Percentiles rank a stretch among this genome's conserved stretches.
phyloP scores from a whole-genome alignment of 2,797 vertebrate species.

The Lagodon rhomboides region DNA sequence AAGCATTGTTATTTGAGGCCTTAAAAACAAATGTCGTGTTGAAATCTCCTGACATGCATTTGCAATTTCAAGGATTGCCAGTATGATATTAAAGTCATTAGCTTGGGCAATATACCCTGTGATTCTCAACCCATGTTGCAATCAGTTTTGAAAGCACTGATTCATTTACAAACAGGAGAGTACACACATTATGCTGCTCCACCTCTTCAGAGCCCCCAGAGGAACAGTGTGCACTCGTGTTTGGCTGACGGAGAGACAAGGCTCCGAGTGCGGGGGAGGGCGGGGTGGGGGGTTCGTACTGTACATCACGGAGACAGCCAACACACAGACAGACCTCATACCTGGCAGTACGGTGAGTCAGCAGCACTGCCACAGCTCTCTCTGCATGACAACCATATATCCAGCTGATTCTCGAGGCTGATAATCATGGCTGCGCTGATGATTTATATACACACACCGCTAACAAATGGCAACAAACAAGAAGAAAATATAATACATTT shows the following conservation, averaged over 20 bases:
- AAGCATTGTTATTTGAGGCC: neutral
- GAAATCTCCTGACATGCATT: neutral
- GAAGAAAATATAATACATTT: neutral
- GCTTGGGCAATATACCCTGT: neutral
- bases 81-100: neutral
- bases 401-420: constrained; percentile 47
- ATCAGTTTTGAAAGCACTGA: constrained; percentile 37
- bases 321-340: constrained; percentile 59
- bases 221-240: constrained; percentile 54
- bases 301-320: constrained; percentile 55
- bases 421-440: neutral
- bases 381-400: constrained; percentile 58
- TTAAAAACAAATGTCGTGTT: neutral
- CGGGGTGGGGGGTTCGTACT: constrained; percentile 7
- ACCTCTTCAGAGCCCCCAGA: constrained; percentile 42
- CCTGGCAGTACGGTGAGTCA: constrained; percentile 72
- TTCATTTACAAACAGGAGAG: constrained; percentile 53
- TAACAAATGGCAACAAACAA: constrained; percentile 15
- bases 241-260: constrained; percentile 49
- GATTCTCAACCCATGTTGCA: constrained; percentile 20
- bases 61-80: neutral
- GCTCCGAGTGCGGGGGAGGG: neutral
- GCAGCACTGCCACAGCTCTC: constrained; percentile 33
- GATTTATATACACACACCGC: neutral
- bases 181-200: constrained; percentile 47